Evolutionary conservation across 2,797 vertebrate species (phyloP).

Genomic region (Tadarida brasiliensis): DNA sequence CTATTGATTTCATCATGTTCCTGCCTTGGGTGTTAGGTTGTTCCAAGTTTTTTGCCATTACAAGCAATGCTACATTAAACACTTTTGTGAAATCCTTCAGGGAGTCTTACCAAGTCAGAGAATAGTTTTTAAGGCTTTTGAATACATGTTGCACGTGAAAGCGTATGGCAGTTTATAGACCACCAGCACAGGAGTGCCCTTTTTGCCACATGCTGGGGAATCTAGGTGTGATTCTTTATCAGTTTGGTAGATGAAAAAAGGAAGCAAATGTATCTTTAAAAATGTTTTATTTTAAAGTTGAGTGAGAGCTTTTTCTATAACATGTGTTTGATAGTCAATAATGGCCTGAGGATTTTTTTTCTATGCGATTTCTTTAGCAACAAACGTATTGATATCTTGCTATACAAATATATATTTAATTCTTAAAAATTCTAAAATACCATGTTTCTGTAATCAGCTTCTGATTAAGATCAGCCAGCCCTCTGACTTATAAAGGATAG

Average conservation of each 20-base stretch:
- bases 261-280: not conserved
- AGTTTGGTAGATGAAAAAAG: not conserved
- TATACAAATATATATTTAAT: not conserved
- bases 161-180: not conserved
- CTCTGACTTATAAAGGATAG: not conserved
- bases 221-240: not conserved
- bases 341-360: not conserved
- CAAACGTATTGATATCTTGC: not conserved
- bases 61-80: not conserved
- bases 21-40: not conserved
- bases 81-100: not conserved
- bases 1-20: not conserved
- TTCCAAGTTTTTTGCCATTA: not conserved
- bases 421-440: slow-evolving; percentile 7
- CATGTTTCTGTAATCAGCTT: not conserved
- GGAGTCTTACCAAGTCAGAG: not conserved
- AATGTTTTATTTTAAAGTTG: not conserved
- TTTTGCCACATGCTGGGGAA: not conserved
- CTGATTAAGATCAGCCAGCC: not conserved
- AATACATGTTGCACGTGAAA: not conserved
- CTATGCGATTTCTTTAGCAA: not conserved
- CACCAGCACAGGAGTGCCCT: not conserved
- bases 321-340: not conserved
- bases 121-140: not conserved
- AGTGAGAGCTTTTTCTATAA: not conserved